Percentiles rank a stretch among this genome's conserved stretches.
Conservation (phyloP, 1,140 invertebrate genomes). For the Cephus cinctus region DNA sequence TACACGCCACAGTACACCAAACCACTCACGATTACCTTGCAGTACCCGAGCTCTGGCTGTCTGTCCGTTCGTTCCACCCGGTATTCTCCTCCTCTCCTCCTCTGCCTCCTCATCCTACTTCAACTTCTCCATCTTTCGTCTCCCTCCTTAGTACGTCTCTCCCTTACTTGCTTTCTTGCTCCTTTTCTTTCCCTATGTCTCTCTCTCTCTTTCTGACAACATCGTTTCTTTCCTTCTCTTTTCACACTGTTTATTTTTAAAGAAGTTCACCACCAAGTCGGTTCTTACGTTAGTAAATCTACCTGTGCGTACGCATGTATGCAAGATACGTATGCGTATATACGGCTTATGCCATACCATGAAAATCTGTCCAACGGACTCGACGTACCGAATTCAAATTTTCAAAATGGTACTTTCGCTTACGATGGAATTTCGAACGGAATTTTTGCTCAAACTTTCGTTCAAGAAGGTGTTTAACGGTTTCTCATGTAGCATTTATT, state of each 20-base stretch:
- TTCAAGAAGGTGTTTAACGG: no score
- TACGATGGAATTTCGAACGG: no score
- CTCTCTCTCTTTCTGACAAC: constrained; percentile 3
- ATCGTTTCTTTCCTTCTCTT: constrained; percentile 7
- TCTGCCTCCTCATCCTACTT: not conserved
- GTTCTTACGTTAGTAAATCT: no score
- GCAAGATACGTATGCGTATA: no score
- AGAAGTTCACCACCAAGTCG: constrained; percentile 6
- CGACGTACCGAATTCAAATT: no score
- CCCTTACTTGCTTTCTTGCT: constrained; percentile 3
- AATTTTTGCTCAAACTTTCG: no score
- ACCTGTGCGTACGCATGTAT: no score
- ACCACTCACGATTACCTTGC: constrained; percentile 22
- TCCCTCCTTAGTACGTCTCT: constrained; percentile 4
- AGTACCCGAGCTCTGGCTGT: constrained; percentile 16
- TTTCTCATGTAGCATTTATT: no score
- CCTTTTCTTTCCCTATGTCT: constrained; percentile 7
- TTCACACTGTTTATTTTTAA: constrained; percentile 2
- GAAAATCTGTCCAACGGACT: no score
- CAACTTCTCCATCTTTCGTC: not conserved
- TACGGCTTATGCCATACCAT: no score
- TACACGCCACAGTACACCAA: no score
- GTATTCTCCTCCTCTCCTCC: constrained; percentile 10
- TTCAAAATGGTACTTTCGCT: no score
- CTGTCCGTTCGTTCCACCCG: constrained; percentile 17